Conservation (phyloP, 2,888 invertebrate genomes). For the Perizoma affinitatum region DNA sequence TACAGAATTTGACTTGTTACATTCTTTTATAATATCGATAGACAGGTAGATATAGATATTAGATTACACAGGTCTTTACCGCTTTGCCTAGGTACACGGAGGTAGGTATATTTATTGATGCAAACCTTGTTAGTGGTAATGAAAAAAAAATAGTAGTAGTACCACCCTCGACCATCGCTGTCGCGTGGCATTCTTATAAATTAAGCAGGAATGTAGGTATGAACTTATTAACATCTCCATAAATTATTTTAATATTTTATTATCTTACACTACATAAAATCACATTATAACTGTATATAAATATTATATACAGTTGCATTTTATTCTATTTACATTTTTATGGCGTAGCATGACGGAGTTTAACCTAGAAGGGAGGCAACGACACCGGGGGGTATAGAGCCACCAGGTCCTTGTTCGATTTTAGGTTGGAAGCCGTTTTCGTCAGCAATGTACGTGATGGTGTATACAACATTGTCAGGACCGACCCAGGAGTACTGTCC, state of each 20-base stretch:
- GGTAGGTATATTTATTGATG: no score
- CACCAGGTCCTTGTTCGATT: slow-evolving; percentile 72
- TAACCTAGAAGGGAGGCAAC: slow-evolving; percentile 68
- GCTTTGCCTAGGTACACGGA: no score
- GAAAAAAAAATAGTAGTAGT: neutral
- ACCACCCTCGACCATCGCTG: neutral
- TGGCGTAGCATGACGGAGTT: slow-evolving; percentile 37
- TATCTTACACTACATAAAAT: slow-evolving; percentile 20
- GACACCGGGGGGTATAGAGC: slow-evolving; percentile 64
- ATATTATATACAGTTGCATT: slow-evolving; percentile 73
- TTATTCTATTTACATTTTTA: slow-evolving; percentile 60
- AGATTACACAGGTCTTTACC: no score
- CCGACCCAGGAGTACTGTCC: slow-evolving; percentile 84
- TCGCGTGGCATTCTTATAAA: no score
- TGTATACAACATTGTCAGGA: slow-evolving; percentile 83
- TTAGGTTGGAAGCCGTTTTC: slow-evolving; percentile 78
- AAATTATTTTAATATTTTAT: neutral
- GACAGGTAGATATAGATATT: no score
- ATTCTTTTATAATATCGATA: no score
- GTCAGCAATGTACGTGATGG: slow-evolving; percentile 84
- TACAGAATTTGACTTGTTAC: no score
- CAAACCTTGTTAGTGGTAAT: no score
- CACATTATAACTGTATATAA: slow-evolving; percentile 64
- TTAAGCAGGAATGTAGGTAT: no score
- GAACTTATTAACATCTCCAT: neutral